Evolutionary conservation across 2,113 vertebrate genomes (phyloP).

Genomic region (Myrmecophaga tridactyla): DNA sequence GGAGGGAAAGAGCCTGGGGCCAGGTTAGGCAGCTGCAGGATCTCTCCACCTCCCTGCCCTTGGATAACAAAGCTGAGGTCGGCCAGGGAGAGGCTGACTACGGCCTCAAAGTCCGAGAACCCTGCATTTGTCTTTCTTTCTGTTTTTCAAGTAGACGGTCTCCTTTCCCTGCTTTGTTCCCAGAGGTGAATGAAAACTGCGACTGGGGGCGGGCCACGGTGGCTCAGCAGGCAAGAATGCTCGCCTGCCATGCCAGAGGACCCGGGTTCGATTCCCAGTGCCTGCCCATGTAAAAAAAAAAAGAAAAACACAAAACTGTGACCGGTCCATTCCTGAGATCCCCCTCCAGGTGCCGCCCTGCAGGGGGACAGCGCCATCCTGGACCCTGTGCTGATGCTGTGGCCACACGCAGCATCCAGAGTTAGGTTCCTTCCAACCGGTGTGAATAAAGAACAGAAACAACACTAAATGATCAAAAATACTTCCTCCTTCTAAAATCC

Average conservation of each 20-base stretch:
- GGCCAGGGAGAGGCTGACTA: no score
- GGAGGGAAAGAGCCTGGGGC: fast-evolving
- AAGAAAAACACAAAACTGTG: no score
- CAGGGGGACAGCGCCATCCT: not conserved
- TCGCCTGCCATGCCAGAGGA: no score
- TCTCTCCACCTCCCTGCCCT: not conserved
- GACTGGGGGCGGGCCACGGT: no score
- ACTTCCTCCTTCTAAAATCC: not conserved
- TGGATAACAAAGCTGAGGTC: not conserved
- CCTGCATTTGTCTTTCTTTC: not conserved
- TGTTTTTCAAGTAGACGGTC: not conserved
- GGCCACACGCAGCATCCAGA: not conserved
- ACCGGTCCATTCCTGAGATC: not conserved
- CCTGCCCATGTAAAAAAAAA: no score
- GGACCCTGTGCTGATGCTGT: not conserved
- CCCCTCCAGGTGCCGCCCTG: no score
- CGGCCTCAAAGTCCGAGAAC: not conserved
- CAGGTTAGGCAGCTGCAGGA: not conserved
- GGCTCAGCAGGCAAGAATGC: no score
- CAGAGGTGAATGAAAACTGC: not conserved
- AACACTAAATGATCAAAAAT: not conserved
- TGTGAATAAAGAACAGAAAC: not conserved
- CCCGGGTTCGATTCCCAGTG: no score
- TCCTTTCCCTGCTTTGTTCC: not conserved
- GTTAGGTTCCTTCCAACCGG: not conserved